phyloP scores from a whole-genome alignment of 1,140 invertebrate genomes.

The Euschistus heros region DNA sequence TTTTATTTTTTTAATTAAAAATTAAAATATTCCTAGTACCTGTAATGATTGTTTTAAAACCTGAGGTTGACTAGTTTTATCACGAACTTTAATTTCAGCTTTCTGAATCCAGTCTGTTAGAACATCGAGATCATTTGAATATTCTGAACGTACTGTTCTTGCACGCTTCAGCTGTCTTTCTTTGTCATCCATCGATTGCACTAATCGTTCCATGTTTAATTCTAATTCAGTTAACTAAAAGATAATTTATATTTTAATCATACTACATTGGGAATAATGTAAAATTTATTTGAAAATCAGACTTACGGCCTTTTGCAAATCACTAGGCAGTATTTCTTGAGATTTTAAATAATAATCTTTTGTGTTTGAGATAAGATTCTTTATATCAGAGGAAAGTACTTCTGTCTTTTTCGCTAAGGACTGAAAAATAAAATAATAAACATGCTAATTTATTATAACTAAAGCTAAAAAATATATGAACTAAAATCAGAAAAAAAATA shows the following conservation, averaged over 20 bases:
- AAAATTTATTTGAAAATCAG: not conserved
- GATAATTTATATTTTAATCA: not conserved
- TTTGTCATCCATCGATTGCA: slow-evolving; percentile 72
- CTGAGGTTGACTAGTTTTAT: slow-evolving; percentile 63
- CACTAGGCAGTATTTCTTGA: slow-evolving; percentile 57
- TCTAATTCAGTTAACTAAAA: slow-evolving; percentile 54
- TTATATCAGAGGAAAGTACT: slow-evolving; percentile 44
- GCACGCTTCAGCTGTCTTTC: slow-evolving; percentile 75
- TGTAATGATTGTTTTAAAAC: slow-evolving; percentile 60
- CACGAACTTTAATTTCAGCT: slow-evolving; percentile 70
- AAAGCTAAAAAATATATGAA: too few species aligned
- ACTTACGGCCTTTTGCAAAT: slow-evolving; percentile 40
- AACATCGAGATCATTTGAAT: slow-evolving; percentile 63
- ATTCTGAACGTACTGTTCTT: slow-evolving; percentile 66
- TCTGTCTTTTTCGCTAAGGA: slow-evolving; percentile 41
- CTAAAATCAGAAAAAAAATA: too few species aligned
- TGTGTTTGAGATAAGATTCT: slow-evolving; percentile 50
- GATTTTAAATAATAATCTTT: slow-evolving; percentile 55
- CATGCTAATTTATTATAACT: too few species aligned
- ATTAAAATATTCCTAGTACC: slow-evolving; percentile 29
- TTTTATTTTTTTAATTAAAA: not conserved
- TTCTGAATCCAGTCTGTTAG: slow-evolving; percentile 71
- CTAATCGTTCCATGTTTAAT: slow-evolving; percentile 63
- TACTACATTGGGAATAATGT: not conserved
- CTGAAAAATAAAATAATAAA: slow-evolving; percentile 33